phyloP scores from a whole-genome alignment of 2,888 invertebrate species.

The Trachelus troglodyta region DNA sequence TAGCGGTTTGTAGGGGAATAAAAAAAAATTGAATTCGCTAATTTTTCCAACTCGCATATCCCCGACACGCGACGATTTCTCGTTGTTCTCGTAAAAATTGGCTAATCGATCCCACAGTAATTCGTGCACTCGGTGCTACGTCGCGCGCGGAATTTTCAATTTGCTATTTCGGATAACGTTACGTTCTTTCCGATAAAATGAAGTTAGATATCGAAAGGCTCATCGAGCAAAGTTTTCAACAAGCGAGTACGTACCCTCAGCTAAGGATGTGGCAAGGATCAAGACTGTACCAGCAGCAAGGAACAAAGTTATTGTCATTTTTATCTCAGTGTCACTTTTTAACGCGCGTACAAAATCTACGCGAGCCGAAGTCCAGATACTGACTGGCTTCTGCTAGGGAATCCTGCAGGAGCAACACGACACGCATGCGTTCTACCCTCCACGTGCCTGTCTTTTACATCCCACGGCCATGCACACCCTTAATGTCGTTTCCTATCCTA shows the following conservation, averaged over 20 bases:
- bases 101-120: not conserved
- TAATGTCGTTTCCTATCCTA: slow-evolving; percentile 19
- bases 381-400: slow-evolving; percentile 54
- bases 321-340: slow-evolving; percentile 19
- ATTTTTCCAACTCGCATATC: not conserved
- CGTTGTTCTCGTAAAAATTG: not conserved
- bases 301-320: slow-evolving; percentile 34
- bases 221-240: not conserved
- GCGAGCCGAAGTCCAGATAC: slow-evolving; percentile 57
- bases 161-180: not conserved
- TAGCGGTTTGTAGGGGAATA: not conserved
- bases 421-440: slow-evolving; percentile 57
- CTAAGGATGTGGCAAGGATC: slow-evolving; percentile 20
- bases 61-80: not conserved
- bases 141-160: not conserved
- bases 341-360: slow-evolving; percentile 42
- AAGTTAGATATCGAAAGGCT: not conserved
- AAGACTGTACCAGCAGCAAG: slow-evolving; percentile 24
- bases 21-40: not conserved
- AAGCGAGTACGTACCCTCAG: slow-evolving; percentile 30
- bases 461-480: slow-evolving; percentile 28
- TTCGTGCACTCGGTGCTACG: not conserved
- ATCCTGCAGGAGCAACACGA: slow-evolving; percentile 58
- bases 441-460: slow-evolving; percentile 55
- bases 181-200: not conserved